Percentiles rank a stretch among this genome's conserved stretches.
These are phyloP conservation scores for Phoronis australis DNA, from an alignment of 2,888 invertebrate genomes.

Conservation along the genomic window DNA sequence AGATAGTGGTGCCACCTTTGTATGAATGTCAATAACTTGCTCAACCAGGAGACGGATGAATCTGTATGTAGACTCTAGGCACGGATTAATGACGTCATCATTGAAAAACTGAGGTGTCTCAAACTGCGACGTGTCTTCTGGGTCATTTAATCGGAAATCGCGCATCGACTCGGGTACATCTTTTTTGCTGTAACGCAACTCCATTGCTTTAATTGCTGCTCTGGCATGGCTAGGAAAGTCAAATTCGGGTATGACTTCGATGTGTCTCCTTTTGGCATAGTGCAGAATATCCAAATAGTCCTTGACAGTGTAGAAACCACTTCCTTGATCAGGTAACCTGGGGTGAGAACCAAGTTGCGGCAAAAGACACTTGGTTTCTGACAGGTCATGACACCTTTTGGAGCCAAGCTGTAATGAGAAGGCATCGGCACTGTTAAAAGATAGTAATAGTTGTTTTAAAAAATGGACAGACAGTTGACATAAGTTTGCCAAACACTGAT, in stretches of 20 bases:
- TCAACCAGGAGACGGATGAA: constrained; percentile 34
- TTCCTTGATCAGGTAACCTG: constrained; percentile 9
- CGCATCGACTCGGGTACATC: neutral
- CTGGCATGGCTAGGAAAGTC: constrained; percentile 36
- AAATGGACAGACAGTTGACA: too few species aligned
- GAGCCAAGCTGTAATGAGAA: constrained; percentile 6
- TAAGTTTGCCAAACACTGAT: too few species aligned
- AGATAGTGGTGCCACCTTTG: constrained; percentile 26
- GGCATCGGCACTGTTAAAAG: too few species aligned
- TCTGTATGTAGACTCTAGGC: constrained; percentile 27
- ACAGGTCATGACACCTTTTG: constrained; percentile 21
- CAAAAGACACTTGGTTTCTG: constrained; percentile 21
- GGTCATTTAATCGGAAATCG: neutral
- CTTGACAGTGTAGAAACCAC: constrained; percentile 22
- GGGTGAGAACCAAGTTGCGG: constrained; percentile 29
- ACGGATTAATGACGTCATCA: constrained; percentile 36
- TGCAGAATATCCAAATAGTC: constrained; percentile 28
- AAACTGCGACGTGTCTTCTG: constrained; percentile 21
- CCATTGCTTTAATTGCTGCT: constrained; percentile 14
- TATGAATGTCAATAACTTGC: constrained; percentile 23
- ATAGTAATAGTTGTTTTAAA: too few species aligned
- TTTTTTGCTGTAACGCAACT: neutral
- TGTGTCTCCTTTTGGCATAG: constrained; percentile 24
- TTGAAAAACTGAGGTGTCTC: constrained; percentile 28
- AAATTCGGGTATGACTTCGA: constrained; percentile 40